Percentiles rank a stretch among this genome's conserved stretches.
Conservation (phyloP, 1,140 invertebrate genomes). For the Druon quercuslanigerum region DNA sequence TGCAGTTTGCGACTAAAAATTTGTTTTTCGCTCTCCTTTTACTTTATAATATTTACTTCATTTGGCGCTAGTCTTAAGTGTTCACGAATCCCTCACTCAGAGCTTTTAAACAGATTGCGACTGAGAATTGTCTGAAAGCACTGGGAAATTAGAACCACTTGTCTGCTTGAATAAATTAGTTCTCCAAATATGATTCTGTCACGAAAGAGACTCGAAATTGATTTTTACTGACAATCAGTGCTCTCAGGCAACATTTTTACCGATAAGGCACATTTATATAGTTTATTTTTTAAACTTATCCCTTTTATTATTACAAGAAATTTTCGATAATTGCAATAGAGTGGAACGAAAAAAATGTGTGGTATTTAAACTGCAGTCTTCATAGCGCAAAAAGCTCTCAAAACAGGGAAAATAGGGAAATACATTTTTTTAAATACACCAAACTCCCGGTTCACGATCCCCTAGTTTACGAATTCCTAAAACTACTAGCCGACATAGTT, state of each 20-base stretch:
- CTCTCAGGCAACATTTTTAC: background rate
- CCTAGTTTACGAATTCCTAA: too few relatives aligned
- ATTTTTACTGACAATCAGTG: background rate
- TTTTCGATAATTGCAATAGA: too few relatives aligned
- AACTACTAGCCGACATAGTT: too few relatives aligned
- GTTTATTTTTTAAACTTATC: too few relatives aligned
- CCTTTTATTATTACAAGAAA: too few relatives aligned
- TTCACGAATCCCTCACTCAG: background rate
- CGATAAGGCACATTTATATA: too few relatives aligned
- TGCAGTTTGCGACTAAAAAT: background rate
- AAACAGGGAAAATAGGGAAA: too few relatives aligned
- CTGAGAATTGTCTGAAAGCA: conserved; percentile 19
- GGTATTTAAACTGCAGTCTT: too few relatives aligned
- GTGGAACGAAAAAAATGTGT: too few relatives aligned
- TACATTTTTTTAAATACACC: too few relatives aligned
- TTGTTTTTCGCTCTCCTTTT: background rate
- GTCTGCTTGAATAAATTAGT: conserved; percentile 26
- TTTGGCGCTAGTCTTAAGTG: conserved; percentile 6
- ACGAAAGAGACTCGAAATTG: background rate
- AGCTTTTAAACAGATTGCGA: conserved; percentile 24
- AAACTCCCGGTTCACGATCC: too few relatives aligned
- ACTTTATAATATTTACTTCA: background rate
- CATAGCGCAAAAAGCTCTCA: too few relatives aligned
- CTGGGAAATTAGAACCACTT: conserved; percentile 11
- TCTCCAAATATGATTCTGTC: background rate